These are phyloP conservation scores for Thunnus thynnus DNA, from an alignment of 2,113 vertebrate species.

Conservation along the genomic window DNA sequence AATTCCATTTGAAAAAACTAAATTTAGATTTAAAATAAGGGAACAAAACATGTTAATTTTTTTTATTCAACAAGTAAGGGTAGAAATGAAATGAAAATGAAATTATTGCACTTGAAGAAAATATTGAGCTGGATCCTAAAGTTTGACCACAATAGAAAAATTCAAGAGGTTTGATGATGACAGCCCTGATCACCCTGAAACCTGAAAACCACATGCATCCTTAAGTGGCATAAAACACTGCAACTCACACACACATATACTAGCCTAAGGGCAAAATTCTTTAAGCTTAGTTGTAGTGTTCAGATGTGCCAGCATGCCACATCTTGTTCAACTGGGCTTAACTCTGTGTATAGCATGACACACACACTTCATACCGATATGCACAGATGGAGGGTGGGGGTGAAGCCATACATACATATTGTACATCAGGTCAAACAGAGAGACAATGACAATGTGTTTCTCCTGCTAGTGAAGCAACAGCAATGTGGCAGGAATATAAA, in stretches of 20 bases:
- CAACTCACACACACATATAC: slow-evolving; percentile 34
- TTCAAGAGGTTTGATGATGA: not conserved
- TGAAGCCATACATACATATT: not conserved
- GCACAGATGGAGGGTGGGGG: not conserved
- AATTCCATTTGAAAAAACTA: too few relatives aligned
- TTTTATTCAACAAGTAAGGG: too few relatives aligned
- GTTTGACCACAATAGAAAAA: not conserved
- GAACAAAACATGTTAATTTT: too few relatives aligned
- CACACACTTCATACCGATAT: slow-evolving; percentile 9
- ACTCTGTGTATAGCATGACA: slow-evolving; percentile 18
- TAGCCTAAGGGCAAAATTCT: slow-evolving; percentile 71
- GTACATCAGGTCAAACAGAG: slow-evolving; percentile 2
- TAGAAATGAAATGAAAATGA: too few relatives aligned
- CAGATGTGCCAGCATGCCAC: slow-evolving; percentile 61
- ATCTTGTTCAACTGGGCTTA: slow-evolving; percentile 60
- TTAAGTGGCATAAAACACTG: not conserved
- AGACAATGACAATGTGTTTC: not conserved
- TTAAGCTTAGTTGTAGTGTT: slow-evolving; percentile 43
- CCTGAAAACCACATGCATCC: slow-evolving; percentile 20
- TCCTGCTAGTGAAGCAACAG: not conserved
- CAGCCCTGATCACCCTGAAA: slow-evolving; percentile 1
- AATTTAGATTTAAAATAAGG: too few relatives aligned
- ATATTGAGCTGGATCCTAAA: not conserved
- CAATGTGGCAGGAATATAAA: not conserved
- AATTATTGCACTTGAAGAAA: too few relatives aligned